Evolutionary conservation across 1,140 invertebrate genomes (phyloP), one percentile per base, ranked within the genome.

Genomic region (Andricus grossulariae): DNA sequence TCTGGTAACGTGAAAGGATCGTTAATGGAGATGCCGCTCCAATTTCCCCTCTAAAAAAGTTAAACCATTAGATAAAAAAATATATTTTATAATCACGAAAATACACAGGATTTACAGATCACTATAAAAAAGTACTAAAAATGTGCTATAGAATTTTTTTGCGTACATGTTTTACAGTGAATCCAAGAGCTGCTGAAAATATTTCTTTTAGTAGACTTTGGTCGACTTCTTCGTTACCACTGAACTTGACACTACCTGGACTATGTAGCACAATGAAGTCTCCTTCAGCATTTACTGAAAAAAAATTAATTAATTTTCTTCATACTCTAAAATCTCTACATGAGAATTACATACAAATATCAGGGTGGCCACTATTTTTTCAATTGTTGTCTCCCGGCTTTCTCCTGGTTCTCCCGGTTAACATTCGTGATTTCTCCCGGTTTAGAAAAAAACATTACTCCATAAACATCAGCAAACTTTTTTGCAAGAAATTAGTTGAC

Each of bases 1-100:
- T 96, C 94, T 39, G 96, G 95, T 75, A 95, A 92, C 78, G 94
- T 92, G 82, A 97, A 97, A 11, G 96, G 95, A 91, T 96, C 93
- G 3, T 90, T 92, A 60, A 97, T 93, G 45, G 90, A 92, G 73
- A 97, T 84, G 16, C 95, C 96, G 81, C 92, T 92, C 95, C 96
- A 97, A 79, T 93, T 92, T 50, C 93, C 92, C 81, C 92, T 93
- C 94, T 95, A 85, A 7, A 92, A 92, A 74, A 76, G 74, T 50
- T 21, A 3, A 13, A 25, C 19, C 5, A 15, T 72, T 12, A 12
- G 32, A 72, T 49, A 50, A 11, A n/a, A 45, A 10, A 21, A 82
- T 72, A 80, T 32, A 32, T 32, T 32, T 32, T 32, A 32, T 32
- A 32, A 32, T 5, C 4, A 32, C 25, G 5, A 32, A 32, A 32